phyloP scores from a whole-genome alignment of 2,113 vertebrate species.

The Leptodactylus fuscus region DNA sequence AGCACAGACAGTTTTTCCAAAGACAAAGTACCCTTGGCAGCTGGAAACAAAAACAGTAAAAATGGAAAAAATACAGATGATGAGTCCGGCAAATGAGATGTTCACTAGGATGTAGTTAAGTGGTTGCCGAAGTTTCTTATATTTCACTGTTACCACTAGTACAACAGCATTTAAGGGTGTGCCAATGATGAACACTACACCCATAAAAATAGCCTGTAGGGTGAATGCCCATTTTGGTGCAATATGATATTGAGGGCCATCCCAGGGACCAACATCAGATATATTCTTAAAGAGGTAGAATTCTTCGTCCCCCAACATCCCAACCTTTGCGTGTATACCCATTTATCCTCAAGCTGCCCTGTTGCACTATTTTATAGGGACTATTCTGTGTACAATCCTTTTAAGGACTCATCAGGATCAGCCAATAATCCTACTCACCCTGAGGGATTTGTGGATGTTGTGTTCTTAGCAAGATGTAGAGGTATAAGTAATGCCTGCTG shows the following conservation, averaged over 20 bases:
- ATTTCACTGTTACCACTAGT: conserved; percentile 77
- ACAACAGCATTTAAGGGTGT: conserved; percentile 77
- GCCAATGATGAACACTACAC: conserved; percentile 76
- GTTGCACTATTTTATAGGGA: conserved; percentile 59
- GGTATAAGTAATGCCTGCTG: conserved; percentile 1
- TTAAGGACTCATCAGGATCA: conserved; percentile 56
- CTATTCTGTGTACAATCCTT: conserved; percentile 28
- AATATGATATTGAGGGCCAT: conserved; percentile 83
- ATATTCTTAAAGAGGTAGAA: conserved; percentile 81
- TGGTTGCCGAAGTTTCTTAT: conserved; percentile 81
- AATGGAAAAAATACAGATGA: conserved; percentile 77
- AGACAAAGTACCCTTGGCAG: conserved; percentile 77
- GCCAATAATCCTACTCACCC: conserved; percentile 43
- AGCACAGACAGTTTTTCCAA: conserved; percentile 74
- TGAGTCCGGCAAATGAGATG: conserved; percentile 75
- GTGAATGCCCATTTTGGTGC: conserved; percentile 81
- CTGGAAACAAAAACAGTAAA: conserved; percentile 77
- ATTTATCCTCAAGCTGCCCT: background rate
- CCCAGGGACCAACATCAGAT: conserved; percentile 76
- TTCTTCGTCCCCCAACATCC: conserved; percentile 76
- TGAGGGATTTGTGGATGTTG: conserved; percentile 47
- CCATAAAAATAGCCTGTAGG: conserved; percentile 83
- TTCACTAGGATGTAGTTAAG: conserved; percentile 88
- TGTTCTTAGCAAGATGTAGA: conserved; percentile 28
- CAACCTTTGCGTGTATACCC: background rate